Evolutionary conservation across 2,797 vertebrate genomes (phyloP).

Genomic region (Falco peregrinus): DNA sequence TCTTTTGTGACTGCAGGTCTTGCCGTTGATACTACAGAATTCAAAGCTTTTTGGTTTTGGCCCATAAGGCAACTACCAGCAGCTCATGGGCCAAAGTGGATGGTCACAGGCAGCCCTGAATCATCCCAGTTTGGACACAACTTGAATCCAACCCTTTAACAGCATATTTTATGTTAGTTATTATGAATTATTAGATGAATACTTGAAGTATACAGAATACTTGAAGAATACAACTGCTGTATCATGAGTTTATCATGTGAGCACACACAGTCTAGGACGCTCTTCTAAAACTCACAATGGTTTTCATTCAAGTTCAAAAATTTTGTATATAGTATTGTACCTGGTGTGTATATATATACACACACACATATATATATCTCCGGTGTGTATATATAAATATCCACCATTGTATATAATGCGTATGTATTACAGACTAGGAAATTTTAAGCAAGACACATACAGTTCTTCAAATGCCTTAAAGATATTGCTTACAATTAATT

Average conservation of each 20-base stretch:
- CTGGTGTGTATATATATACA: not conserved
- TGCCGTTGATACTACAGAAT: not conserved
- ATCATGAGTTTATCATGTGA: not conserved
- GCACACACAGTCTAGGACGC: not conserved
- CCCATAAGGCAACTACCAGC: not conserved
- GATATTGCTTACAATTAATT: slow-evolving; percentile 64
- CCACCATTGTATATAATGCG: not conserved
- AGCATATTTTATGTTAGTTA: not conserved
- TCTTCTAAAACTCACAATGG: not conserved
- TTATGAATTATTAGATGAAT: not conserved
- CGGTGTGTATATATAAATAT: slow-evolving; percentile 9
- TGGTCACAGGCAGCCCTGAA: not conserved
- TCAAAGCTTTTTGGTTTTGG: not conserved
- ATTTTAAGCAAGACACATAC: slow-evolving; percentile 10
- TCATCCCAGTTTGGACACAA: not conserved
- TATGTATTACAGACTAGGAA: not conserved
- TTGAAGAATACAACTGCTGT: not conserved
- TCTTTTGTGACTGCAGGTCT: not conserved
- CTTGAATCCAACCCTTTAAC: not conserved
- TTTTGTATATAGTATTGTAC: slow-evolving; percentile 15
- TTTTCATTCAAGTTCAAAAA: slow-evolving; percentile 46
- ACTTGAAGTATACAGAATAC: not conserved
- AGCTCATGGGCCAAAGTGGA: not conserved
- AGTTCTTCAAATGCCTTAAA: slow-evolving; percentile 30
- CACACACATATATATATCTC: not conserved